Evolutionary conservation across 2,113 vertebrate genomes (phyloP).

Genomic region (Lichenostomus cassidix): DNA sequence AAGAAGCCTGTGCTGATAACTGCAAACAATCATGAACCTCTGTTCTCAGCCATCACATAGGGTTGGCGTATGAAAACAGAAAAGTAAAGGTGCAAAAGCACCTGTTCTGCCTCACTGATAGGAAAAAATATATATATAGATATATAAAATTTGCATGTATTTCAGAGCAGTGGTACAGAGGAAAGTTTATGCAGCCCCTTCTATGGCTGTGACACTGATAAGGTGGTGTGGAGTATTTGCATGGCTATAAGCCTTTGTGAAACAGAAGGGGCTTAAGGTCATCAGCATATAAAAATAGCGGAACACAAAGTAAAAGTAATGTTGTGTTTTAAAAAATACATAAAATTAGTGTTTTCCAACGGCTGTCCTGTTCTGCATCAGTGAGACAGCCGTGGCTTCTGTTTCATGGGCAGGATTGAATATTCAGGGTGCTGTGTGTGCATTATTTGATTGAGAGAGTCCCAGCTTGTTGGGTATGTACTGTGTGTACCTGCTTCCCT

Average conservation of each 20-base stretch:
- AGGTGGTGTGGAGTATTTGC: neutral
- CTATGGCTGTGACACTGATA: neutral
- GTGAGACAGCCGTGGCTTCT: neutral
- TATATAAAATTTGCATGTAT: neutral
- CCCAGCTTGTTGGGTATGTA: neutral
- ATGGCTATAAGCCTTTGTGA: neutral
- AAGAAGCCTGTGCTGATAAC: neutral
- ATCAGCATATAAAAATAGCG: neutral
- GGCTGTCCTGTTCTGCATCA: neutral
- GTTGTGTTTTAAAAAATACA: neutral
- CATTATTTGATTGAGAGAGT: neutral
- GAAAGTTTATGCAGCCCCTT: neutral
- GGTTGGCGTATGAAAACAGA: neutral
- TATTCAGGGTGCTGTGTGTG: fast-evolving
- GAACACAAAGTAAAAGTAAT: neutral
- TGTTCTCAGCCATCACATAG: neutral
- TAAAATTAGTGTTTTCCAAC: fast-evolving
- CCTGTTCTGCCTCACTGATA: neutral
- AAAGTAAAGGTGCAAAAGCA: neutral
- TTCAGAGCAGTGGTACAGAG: neutral
- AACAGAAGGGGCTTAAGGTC: neutral
- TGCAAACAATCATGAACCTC: neutral
- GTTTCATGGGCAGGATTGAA: fast-evolving
- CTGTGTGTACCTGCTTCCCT: neutral
- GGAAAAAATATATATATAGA: neutral